A percentile compares a stretch with the other conserved stretches of the same genome.
Evolutionary conservation across 1,140 invertebrate species (phyloP).

Genomic region (Trichogramma pretiosum): DNA sequence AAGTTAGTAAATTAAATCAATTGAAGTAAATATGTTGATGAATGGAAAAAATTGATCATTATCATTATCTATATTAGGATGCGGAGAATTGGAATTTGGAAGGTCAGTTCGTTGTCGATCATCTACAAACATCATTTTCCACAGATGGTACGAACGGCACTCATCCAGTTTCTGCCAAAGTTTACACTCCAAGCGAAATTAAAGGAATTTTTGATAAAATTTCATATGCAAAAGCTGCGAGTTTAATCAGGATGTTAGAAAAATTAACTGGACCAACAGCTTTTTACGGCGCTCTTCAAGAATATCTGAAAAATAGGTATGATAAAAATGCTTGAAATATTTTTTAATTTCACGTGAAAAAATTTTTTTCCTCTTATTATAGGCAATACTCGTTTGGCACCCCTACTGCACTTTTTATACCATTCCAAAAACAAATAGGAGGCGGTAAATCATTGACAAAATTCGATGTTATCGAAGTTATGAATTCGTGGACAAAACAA

Average conservation of each 20-base stretch:
- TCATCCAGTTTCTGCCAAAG: slow-evolving; percentile 60
- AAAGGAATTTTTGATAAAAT: slow-evolving; percentile 76
- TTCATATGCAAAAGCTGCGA: slow-evolving; percentile 77
- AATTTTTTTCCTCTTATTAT: slow-evolving; percentile 12
- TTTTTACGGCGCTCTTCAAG: slow-evolving; percentile 58
- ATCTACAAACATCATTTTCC: slow-evolving; percentile 60
- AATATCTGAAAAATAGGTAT: slow-evolving; percentile 52
- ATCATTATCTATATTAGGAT: slow-evolving; percentile 41
- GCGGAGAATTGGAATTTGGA: slow-evolving; percentile 58
- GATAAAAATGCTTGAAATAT: slow-evolving; percentile 15
- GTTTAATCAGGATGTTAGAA: slow-evolving; percentile 73
- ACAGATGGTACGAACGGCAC: slow-evolving; percentile 66
- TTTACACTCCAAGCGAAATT: slow-evolving; percentile 66
- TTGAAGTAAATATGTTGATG: too few relatives aligned
- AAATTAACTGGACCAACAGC: slow-evolving; percentile 60
- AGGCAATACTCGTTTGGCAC: slow-evolving; percentile 58
- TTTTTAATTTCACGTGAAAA: background rate
- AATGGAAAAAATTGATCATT: too few relatives aligned
- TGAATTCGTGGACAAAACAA: slow-evolving; percentile 76
- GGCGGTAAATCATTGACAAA: slow-evolving; percentile 22
- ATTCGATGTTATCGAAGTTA: slow-evolving; percentile 43
- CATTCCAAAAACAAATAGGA: slow-evolving; percentile 48
- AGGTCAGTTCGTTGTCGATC: slow-evolving; percentile 63
- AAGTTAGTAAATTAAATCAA: too few relatives aligned
- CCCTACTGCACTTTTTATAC: slow-evolving; percentile 62